Percentiles rank a stretch among this genome's conserved stretches.
Evolutionary conservation across 2,113 vertebrate genomes (phyloP).

Genomic region (Vanacampus margaritifer): DNA sequence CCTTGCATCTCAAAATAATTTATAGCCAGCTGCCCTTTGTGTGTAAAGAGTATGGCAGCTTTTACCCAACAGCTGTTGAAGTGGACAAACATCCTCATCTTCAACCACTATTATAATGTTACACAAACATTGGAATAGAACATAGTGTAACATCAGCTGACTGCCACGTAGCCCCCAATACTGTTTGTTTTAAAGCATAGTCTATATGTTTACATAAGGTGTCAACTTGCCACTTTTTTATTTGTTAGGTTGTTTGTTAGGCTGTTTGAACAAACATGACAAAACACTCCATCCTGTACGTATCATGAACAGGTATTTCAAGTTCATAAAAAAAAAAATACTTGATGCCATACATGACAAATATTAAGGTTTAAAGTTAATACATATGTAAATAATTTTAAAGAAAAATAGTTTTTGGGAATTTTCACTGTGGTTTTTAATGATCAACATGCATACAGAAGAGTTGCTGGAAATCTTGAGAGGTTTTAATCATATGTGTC

Average conservation of each 20-base stretch:
- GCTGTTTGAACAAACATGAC: neutral
- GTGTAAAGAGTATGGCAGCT: conserved; percentile 38
- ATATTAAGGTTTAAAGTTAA: too few species aligned
- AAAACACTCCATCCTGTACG: neutral
- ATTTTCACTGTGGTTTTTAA: too few species aligned
- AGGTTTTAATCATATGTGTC: too few species aligned
- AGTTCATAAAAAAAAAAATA: too few species aligned
- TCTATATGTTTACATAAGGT: conserved; percentile 24
- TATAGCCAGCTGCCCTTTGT: conserved; percentile 26
- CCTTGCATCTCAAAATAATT: conserved; percentile 51
- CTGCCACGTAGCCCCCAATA: neutral
- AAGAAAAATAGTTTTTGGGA: too few species aligned
- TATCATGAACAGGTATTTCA: neutral
- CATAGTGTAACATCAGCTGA: neutral
- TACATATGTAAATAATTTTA: too few species aligned
- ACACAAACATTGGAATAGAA: neutral
- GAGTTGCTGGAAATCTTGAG: too few species aligned
- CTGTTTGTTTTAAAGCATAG: conserved; percentile 33
- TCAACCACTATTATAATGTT: neutral
- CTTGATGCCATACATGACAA: too few species aligned
- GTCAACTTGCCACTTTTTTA: neutral
- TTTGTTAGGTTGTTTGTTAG: neutral
- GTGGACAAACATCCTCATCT: conserved; percentile 17
- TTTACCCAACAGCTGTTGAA: conserved; percentile 39
- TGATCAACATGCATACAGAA: too few species aligned